Evolutionary conservation across 1,140 invertebrate species (phyloP).

Genomic region (Centruroides vittatus): DNA sequence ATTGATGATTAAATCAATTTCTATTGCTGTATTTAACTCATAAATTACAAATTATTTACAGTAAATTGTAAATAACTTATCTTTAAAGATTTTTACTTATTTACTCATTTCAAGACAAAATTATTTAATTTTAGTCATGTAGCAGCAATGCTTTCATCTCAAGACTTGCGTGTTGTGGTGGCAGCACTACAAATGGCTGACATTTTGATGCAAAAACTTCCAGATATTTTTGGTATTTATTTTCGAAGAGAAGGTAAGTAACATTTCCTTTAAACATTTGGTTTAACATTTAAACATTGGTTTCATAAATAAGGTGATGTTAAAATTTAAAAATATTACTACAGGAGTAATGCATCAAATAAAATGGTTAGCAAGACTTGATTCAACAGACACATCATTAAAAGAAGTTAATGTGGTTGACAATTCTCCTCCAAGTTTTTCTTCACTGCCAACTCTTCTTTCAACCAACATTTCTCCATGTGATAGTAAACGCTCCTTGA

Average conservation of each 20-base stretch:
- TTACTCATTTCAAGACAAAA: no score
- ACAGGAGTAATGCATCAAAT: conserved; percentile 77
- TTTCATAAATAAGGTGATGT: no score
- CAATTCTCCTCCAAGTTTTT: neutral
- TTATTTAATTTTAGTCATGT: conserved; percentile 54
- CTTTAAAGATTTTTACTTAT: no score
- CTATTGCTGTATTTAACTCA: no score
- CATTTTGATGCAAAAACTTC: conserved; percentile 88
- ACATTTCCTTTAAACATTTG: neutral
- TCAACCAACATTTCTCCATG: neutral
- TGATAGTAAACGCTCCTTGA: conserved; percentile 7
- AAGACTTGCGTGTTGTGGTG: conserved; percentile 87
- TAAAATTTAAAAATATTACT: neutral
- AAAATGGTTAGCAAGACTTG: conserved; percentile 54
- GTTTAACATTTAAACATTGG: no score
- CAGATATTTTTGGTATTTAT: conserved; percentile 84
- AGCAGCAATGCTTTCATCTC: conserved; percentile 93
- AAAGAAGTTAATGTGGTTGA: conserved; percentile 2
- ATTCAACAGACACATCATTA: conserved; percentile 21
- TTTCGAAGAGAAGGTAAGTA: conserved; percentile 67
- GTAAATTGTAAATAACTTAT: no score
- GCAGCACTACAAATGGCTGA: conserved; percentile 93
- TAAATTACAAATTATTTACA: no score
- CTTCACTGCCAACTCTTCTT: conserved; percentile 3
- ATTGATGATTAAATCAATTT: no score